Conservation (phyloP, 2,797 vertebrate genomes). For the Muraenolepis orangiensis region DNA sequence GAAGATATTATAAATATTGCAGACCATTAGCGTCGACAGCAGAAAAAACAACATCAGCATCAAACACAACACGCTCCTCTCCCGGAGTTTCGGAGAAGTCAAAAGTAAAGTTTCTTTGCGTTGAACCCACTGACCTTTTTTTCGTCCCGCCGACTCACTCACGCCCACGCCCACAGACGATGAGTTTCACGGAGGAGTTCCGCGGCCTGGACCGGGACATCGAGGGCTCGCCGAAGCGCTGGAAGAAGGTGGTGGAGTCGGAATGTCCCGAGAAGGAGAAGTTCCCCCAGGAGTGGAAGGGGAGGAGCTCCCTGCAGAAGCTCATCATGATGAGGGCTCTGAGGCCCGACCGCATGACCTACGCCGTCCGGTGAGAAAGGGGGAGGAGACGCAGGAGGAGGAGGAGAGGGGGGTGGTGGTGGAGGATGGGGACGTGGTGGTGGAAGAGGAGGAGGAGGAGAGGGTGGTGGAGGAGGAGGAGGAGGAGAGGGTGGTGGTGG, state of each 20-base stretch:
- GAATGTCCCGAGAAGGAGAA: constrained; percentile 79
- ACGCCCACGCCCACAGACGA: constrained; percentile 52
- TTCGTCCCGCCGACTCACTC: no score
- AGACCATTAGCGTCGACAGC: neutral
- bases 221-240: constrained; percentile 74
- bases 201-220: constrained; percentile 71
- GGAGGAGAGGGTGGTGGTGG: neutral
- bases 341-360: constrained; percentile 74
- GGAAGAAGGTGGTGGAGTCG: constrained; percentile 75
- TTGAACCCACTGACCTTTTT: no score
- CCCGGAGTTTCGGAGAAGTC: neutral
- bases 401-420: neutral
- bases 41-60: neutral
- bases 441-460: no score
- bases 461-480: no score
- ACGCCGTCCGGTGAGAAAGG: constrained; percentile 70
- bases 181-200: constrained; percentile 78
- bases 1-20: neutral
- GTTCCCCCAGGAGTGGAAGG: constrained; percentile 77
- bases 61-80: neutral
- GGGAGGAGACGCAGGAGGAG: neutral
- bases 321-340: constrained; percentile 77
- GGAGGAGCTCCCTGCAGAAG: constrained; percentile 75
- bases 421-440: neutral
- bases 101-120: neutral